phyloP scores from a whole-genome alignment of 2,797 vertebrate species.

The Amazona ochrocephala region DNA sequence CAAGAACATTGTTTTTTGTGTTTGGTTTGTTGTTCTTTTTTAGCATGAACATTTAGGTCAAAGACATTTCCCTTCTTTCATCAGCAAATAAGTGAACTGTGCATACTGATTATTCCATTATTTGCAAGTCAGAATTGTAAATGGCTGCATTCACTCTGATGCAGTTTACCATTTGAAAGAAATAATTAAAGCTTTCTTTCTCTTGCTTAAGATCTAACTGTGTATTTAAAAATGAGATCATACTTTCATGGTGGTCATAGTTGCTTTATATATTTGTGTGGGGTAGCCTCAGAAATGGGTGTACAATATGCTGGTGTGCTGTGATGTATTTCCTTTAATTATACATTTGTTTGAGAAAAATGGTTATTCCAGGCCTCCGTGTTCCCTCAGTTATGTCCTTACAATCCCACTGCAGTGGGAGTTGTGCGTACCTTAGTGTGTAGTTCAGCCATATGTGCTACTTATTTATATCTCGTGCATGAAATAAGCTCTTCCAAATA shows the following conservation, averaged over 20 bases:
- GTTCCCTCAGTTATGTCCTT: background rate
- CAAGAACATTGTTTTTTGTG: background rate
- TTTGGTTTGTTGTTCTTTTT: background rate
- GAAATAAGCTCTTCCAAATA: constrained; percentile 27
- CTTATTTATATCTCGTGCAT: constrained; percentile 43
- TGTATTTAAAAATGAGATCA: constrained; percentile 63
- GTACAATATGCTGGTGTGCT: background rate
- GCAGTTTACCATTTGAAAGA: constrained; percentile 50
- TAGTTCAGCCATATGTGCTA: constrained; percentile 1
- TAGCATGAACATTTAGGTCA: background rate
- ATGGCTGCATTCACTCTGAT: constrained; percentile 24
- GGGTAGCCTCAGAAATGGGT: constrained; percentile 24
- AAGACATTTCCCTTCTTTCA: constrained; percentile 20
- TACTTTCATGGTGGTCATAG: constrained; percentile 13
- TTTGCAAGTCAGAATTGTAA: constrained; percentile 51
- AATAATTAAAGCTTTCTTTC: constrained; percentile 55
- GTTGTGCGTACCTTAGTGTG: background rate
- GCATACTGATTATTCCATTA: constrained; percentile 19
- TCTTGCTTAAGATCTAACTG: constrained; percentile 6
- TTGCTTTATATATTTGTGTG: constrained; percentile 28
- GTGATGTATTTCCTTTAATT: constrained; percentile 41
- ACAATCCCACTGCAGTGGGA: background rate
- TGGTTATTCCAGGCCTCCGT: background rate
- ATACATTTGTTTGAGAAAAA: background rate
- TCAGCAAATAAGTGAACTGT: background rate